Evolutionary conservation across 2,797 vertebrate genomes (phyloP), one percentile per base, ranked within the genome.

Genomic region (Diplodus puntazzo): DNA sequence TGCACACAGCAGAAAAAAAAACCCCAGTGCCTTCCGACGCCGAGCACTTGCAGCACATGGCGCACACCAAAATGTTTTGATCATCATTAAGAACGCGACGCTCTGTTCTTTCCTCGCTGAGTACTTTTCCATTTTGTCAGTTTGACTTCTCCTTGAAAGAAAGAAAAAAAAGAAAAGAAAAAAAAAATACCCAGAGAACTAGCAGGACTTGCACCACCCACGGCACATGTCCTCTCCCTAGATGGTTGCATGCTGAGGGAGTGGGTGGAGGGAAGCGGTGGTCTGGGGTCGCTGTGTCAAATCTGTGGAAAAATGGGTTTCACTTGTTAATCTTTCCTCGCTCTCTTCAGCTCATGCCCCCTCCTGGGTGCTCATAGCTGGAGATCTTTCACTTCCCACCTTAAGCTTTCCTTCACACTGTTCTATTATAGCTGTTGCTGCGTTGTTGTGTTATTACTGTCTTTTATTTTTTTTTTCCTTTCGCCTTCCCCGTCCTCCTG

Each of bases 381-480:
- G 59, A 82, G 88, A 89, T 88, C 84, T 84, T 89, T 89, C 86
- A 81, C 80, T 83, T 86, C 82, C 79, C 82, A 88, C 88, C 87
- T 83, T 88, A 76, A 89, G 86, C 87, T 83, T 39, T 88, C 67
- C 81, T 76, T 90, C 88, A 80, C 80, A 77, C 77, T 82, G 72
- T 84, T 90, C 81, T 77, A 66, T 84, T 83, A 83, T 54, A 85
- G 80, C 82, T 82, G 76, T 83, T 86, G 81, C 64, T 77, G 49
- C 84, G 50, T 82, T 81, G 68, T 73, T 71, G 72, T 75, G 68
- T 83, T 90, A 80, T 78, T 73, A 67, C 77, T 63, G 61, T 60
- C 66, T 73, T 81, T 81, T 68, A 48, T 87, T 27, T 39, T 39
- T 11, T 39, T 39, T 11, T 3, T 81, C 81, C 71, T 66, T 39